Evolutionary conservation across 1,140 invertebrate species (phyloP), one percentile per base, ranked within the genome.

Genomic region (Colletes gigas): DNA sequence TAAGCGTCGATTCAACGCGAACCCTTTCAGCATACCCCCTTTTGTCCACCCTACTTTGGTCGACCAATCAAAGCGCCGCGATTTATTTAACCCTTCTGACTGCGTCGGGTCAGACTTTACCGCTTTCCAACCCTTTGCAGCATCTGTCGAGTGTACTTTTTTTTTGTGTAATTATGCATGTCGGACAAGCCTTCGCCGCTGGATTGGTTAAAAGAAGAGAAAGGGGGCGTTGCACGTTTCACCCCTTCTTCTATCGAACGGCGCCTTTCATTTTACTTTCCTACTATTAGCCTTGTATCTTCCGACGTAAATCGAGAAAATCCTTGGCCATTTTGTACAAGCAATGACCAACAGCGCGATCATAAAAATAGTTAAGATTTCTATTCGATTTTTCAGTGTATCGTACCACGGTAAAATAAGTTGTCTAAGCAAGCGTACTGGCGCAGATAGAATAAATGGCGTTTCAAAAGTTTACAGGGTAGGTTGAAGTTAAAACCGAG

Each of bases 51-150:
- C 81, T 55, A 30, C 3, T 17, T n/a, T 41, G 69, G 5, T n/a
- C 68, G 55, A 73, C 89, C 87, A 89, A 90, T 90, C 86, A 80
- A 76, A 81, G 41, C 71, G 66, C 74, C 83, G 65, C 79, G 88
- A 91, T 92, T 91, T 85, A 84, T 87, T 90, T 89, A 91, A 90
- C 88, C 89, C 91, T 91, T 91, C 86, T 86, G 72, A 77, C 81
- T 76, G 44, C 67, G 71, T 63, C 41, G 76, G 59, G 41, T 60
- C 41, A 59, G 69, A 41, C 57, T 39, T 67, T 50, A 14, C 3
- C 14, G 30, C 41, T 57, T 44, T 47, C 71, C 74, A 89, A 88
- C 78, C 86, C 85, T 88, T 87, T 88, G 85, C 83, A 63, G 83
- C 89, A 91, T 90, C 90, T 91, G 91, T 82, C 67, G 83, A 82